phyloP scores from a whole-genome alignment of 2,888 invertebrate species.

The Dasypogon diadema region DNA sequence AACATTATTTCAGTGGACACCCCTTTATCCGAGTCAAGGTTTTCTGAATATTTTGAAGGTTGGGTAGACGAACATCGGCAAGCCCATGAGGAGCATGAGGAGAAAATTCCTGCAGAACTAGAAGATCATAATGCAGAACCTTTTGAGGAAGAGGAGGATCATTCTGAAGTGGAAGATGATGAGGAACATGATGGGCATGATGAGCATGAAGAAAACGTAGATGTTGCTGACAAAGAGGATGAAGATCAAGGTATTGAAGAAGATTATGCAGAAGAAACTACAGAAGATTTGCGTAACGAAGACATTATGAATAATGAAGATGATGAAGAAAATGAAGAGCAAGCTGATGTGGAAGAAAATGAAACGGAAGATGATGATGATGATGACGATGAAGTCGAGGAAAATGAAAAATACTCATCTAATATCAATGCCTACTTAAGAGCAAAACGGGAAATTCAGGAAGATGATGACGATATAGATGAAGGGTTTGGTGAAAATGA shows the following conservation, averaged over 20 bases:
- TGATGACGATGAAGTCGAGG: constrained; percentile 58
- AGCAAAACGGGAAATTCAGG: constrained; percentile 50
- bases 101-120: constrained; percentile 61
- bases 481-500: constrained; percentile 57
- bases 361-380: constrained; percentile 56
- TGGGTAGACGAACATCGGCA: constrained; percentile 74
- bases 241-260: constrained; percentile 62
- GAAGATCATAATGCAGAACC: constrained; percentile 65
- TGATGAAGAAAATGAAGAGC: constrained; percentile 56
- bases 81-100: constrained; percentile 62
- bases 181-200: constrained; percentile 59
- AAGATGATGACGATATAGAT: constrained; percentile 60
- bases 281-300: constrained; percentile 63
- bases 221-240: constrained; percentile 67
- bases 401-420: constrained; percentile 58
- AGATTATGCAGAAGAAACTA: constrained; percentile 62
- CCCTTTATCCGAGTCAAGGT: constrained; percentile 75
- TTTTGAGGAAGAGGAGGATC: constrained; percentile 62
- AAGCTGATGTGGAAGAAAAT: constrained; percentile 56
- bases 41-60: constrained; percentile 81
- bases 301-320: constrained; percentile 61
- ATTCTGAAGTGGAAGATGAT: constrained; percentile 61
- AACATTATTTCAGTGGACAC: constrained; percentile 72
- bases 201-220: constrained; percentile 65
- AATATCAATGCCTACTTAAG: constrained; percentile 30